Conservation (phyloP, 1,140 invertebrate species). For the Heterodera schachtii region DNA sequence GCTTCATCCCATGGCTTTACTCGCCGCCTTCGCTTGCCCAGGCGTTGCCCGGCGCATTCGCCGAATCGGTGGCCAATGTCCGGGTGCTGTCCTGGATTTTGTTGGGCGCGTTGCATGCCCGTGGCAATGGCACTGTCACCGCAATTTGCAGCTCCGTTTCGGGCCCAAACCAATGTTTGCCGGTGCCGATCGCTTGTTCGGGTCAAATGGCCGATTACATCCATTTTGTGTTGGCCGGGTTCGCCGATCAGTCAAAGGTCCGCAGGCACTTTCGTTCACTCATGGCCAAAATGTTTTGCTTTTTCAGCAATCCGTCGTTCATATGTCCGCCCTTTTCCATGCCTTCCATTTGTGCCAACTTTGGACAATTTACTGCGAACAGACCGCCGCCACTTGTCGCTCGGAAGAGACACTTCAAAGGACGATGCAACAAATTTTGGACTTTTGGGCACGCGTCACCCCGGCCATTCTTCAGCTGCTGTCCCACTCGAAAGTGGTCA, state of each 20-base stretch:
- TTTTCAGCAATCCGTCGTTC: constrained; percentile 73
- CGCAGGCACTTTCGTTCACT: constrained; percentile 43
- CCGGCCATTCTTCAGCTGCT: constrained; percentile 90
- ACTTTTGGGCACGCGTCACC: constrained; percentile 98
- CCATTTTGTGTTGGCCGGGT: constrained; percentile 87
- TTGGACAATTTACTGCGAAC: constrained; percentile 97
- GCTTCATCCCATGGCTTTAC: constrained; percentile 65
- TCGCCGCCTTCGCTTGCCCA: constrained; percentile 61
- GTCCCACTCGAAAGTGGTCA: constrained; percentile 86
- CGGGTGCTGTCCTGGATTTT: constrained; percentile 91
- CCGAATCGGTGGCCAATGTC: constrained; percentile 91
- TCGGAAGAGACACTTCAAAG: constrained; percentile 72
- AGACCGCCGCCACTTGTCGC: constrained; percentile 73
- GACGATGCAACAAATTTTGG: constrained; percentile 82
- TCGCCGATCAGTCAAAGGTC: constrained; percentile 88
- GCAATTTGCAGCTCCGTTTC: constrained; percentile 19
- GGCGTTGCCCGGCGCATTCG: constrained; percentile 83
- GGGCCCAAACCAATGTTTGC: constrained; percentile 72
- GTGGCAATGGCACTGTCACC: constrained; percentile 67
- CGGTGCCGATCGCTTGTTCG: constrained; percentile 90
- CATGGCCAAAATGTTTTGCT: background rate
- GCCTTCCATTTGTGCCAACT: constrained; percentile 78
- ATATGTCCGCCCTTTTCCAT: constrained; percentile 83
- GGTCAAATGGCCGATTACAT: constrained; percentile 90
- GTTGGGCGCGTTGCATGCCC: constrained; percentile 86